These are phyloP conservation scores for Apocheima hispidaria DNA, from an alignment of 2,888 invertebrate genomes.

Conservation along the genomic window DNA sequence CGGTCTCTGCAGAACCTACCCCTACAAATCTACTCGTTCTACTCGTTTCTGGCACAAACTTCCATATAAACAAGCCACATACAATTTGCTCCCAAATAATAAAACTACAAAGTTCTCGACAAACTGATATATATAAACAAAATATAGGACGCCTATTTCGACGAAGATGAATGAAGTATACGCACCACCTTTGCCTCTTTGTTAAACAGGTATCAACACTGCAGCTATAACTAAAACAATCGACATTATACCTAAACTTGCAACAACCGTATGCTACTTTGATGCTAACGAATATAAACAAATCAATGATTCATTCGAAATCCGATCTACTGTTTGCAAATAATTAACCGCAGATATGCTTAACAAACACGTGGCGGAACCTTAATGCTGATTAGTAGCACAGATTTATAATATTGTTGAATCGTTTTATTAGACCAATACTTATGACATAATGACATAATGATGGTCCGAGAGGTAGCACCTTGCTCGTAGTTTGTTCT, in stretches of 20 bases:
- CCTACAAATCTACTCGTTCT: no score
- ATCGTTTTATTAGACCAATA: conserved; percentile 5
- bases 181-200: conserved; percentile 36
- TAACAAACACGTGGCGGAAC: background rate
- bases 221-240: conserved; percentile 30
- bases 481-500: conserved; percentile 9
- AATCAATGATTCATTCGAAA: conserved; percentile 28
- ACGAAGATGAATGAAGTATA: conserved; percentile 29
- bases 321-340: conserved; percentile 23
- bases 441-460: no score
- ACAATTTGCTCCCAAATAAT: conserved; percentile 29
- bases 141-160: conserved; percentile 37
- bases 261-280: conserved; percentile 19
- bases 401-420: conserved; percentile 20
- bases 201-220: conserved; percentile 41
- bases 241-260: conserved; percentile 24
- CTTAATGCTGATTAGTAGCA: conserved; percentile 9
- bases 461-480: no score
- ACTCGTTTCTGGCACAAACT: conserved; percentile 40
- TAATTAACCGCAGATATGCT: conserved; percentile 10
- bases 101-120: conserved; percentile 35
- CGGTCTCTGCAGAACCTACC: no score
- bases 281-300: conserved; percentile 30
- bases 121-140: conserved; percentile 28
- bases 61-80: conserved; percentile 37